Conservation (phyloP, 2,113 vertebrate genomes). For the Ciconia stormi region DNA sequence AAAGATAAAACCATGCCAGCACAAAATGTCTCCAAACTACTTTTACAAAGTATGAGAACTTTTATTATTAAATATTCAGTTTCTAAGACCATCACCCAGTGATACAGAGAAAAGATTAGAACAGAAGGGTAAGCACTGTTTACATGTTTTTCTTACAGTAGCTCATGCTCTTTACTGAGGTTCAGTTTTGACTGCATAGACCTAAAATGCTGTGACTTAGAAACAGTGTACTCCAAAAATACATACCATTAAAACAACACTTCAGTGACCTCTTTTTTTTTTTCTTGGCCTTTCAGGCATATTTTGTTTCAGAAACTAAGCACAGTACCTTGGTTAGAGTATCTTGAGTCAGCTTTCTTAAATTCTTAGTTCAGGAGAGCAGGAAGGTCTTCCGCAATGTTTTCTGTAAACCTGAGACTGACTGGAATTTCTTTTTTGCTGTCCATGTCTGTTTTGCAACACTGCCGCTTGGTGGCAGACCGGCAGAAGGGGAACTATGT, state of each 20-base stretch:
- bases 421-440: not conserved
- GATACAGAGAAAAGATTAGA: not conserved
- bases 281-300: not conserved
- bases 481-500: not conserved
- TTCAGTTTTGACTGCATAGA: not conserved
- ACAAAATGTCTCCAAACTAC: constrained; percentile 22
- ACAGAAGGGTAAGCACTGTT: not conserved
- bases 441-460: not conserved
- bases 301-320: not conserved
- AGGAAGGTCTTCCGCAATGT: not conserved
- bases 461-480: not conserved
- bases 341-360: not conserved
- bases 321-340: not conserved
- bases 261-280: not conserved
- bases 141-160: not conserved
- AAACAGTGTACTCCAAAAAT: not conserved
- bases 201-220: not conserved
- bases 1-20: constrained; percentile 56
- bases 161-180: not conserved
- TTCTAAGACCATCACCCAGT: not conserved
- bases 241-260: not conserved
- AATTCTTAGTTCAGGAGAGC: not conserved
- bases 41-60: not conserved
- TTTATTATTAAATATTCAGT: not conserved
- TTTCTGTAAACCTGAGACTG: not conserved